Evolutionary conservation across 1,140 invertebrate genomes (phyloP).

Genomic region (Saxidomus purpurata): DNA sequence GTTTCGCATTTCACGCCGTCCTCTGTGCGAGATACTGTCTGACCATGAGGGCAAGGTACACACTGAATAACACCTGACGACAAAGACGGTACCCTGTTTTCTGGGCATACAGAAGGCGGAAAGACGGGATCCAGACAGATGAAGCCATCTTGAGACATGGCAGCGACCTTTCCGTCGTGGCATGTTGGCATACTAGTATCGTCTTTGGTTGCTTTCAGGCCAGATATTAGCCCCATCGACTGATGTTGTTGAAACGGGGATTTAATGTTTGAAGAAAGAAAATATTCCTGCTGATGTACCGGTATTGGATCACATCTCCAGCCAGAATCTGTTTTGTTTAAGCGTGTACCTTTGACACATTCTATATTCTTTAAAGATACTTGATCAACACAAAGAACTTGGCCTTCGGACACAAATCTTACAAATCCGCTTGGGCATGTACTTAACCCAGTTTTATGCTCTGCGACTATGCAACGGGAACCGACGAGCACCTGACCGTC

Average conservation of each 20-base stretch:
- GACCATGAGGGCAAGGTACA: slow-evolving; percentile 12
- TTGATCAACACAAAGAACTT: background rate
- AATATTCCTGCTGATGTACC: background rate
- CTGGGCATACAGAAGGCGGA: slow-evolving; percentile 22
- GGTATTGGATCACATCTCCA: background rate
- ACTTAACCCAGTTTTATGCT: background rate
- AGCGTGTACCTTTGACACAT: background rate
- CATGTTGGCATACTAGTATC: background rate
- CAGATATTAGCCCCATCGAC: background rate
- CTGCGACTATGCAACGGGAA: background rate
- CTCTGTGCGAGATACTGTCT: background rate
- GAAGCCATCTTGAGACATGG: background rate
- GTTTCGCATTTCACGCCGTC: background rate
- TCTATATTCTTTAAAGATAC: background rate
- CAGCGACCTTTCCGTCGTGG: slow-evolving; percentile 7
- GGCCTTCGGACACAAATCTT: background rate
- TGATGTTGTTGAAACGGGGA: background rate
- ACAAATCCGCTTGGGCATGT: background rate
- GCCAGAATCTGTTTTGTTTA: background rate
- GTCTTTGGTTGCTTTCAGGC: background rate
- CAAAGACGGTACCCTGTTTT: background rate
- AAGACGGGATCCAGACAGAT: slow-evolving; percentile 39
- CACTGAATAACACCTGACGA: background rate
- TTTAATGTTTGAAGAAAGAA: background rate
- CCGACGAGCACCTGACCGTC: background rate